Percentiles rank a stretch among this genome's conserved stretches.
Conservation (phyloP, 2,888 invertebrate species). For the Amphimallon solstitiale region DNA sequence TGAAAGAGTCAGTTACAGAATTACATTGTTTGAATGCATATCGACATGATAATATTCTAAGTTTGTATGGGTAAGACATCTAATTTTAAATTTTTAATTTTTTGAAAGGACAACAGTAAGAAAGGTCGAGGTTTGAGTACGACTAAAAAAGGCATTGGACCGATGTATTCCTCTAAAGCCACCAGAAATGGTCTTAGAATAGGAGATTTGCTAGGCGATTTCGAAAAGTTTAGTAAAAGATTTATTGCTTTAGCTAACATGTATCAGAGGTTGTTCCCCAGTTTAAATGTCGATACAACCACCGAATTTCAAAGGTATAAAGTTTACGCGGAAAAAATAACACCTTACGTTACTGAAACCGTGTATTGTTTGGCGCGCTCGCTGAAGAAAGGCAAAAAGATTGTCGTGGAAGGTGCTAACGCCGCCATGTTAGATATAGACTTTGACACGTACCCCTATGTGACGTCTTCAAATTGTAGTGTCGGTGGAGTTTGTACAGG, state of each 20-base stretch:
- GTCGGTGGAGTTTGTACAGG: conserved; percentile 97
- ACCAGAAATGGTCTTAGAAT: conserved; percentile 94
- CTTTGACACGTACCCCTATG: conserved; percentile 98
- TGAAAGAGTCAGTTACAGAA: too few species aligned
- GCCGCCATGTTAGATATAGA: conserved; percentile 99
- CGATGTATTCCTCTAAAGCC: conserved; percentile 95
- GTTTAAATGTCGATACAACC: conserved; percentile 83
- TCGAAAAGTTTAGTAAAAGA: conserved; percentile 85
- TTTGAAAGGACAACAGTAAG: conserved; percentile 69
- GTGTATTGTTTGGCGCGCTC: conserved; percentile 86
- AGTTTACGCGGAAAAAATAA: conserved; percentile 77
- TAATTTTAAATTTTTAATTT: conserved; percentile 15
- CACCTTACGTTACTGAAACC: conserved; percentile 91
- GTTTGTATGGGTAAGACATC: conserved; percentile 75
- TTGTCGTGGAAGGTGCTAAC: conserved; percentile 98
- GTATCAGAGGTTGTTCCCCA: conserved; percentile 87
- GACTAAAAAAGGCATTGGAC: conserved; percentile 98
- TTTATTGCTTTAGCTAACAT: conserved; percentile 81
- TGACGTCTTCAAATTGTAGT: conserved; percentile 99
- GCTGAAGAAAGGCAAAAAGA: conserved; percentile 78
- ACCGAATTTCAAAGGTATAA: conserved; percentile 76
- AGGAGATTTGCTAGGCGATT: conserved; percentile 93
- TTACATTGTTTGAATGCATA: too few species aligned
- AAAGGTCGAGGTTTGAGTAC: conserved; percentile 90
- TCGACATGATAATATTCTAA: too few species aligned